phyloP scores from a whole-genome alignment of 1,140 invertebrate genomes.

The Leptonema lineaticorne region DNA sequence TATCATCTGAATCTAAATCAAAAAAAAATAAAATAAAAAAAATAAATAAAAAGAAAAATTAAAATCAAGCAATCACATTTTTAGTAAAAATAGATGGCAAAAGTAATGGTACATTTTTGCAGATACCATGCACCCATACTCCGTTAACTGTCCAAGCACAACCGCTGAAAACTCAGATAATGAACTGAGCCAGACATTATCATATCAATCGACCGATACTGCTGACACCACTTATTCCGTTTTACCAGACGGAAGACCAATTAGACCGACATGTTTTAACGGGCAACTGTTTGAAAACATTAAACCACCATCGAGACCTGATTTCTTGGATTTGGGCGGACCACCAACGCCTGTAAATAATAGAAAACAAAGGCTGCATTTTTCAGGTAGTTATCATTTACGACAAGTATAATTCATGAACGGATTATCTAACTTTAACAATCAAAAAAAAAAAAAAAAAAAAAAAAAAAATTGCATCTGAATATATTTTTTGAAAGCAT shows the following conservation, averaged over 20 bases:
- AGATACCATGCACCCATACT: constrained; percentile 42
- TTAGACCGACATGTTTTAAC: constrained; percentile 49
- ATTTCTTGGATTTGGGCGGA: constrained; percentile 46
- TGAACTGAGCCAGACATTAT: constrained; percentile 41
- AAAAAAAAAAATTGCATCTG: no score
- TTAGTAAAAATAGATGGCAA: constrained; percentile 16
- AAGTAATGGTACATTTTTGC: constrained; percentile 43
- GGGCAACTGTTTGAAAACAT: constrained; percentile 38
- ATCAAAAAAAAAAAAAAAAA: no score
- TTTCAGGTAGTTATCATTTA: constrained; percentile 51
- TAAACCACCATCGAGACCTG: constrained; percentile 41
- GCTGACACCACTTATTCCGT: constrained; percentile 45
- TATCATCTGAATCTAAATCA: no score
- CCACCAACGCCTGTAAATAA: constrained; percentile 47
- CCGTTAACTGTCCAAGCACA: constrained; percentile 42
- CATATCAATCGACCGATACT: constrained; percentile 41
- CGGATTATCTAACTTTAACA: no score
- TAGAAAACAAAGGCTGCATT: constrained; percentile 58
- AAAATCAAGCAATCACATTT: background rate
- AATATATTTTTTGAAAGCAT: no score
- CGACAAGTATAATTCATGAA: background rate
- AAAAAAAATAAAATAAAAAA: no score
- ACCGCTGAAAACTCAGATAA: constrained; percentile 42
- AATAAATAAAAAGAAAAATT: no score
- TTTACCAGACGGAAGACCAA: constrained; percentile 44